Evolutionary conservation across 2,888 invertebrate species (phyloP), one percentile per base, ranked within the genome.

Genomic region (Acronicta psi): DNA sequence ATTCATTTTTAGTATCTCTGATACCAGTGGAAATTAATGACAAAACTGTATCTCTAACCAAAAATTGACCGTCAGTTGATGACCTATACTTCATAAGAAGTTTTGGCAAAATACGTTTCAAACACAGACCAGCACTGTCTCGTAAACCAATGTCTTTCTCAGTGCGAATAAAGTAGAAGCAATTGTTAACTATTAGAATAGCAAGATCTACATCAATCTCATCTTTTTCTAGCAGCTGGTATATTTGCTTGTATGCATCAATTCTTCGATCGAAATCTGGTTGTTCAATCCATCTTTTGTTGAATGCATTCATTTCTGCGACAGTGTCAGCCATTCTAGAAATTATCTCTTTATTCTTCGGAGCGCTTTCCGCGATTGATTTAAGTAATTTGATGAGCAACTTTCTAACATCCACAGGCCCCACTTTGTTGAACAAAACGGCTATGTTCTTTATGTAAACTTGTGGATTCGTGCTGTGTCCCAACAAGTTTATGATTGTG

Each of bases 241-340:
- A 95, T 38, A 98, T 95, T 74, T 94, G 90, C 75, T 95, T 96
- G 75, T 98, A 98, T 0, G 97, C 97, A 52, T 96, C 96, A 18
- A 99, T 93, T 74, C 99, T 95, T 75, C 95, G 95, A 62, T 97
- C 96, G 79, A 97, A 98, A 90, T 99, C 98, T 0, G 99, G 98
- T 83, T 99, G 99, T 77, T 99, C 99, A n/a, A 99, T 95, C 96
- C 97, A 97, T 67, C 96, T 96, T 42, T 95, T 95, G 88, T 99
- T 97, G 95, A 96, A 98, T 0, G 99, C 96, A 89, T 99, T 99
- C 75, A 99, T 94, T 85, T 97, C 95, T 6, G 85, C 83, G 2
- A 97, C 88, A 13, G 97, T 80, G 13, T 93, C 85, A 0, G 95
- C 93, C 52, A 95, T 93, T 52, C 94, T 91, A 41, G 93, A 92